phyloP scores from a whole-genome alignment of 1,140 invertebrate genomes.

The Anagrus nilaparvatae region DNA sequence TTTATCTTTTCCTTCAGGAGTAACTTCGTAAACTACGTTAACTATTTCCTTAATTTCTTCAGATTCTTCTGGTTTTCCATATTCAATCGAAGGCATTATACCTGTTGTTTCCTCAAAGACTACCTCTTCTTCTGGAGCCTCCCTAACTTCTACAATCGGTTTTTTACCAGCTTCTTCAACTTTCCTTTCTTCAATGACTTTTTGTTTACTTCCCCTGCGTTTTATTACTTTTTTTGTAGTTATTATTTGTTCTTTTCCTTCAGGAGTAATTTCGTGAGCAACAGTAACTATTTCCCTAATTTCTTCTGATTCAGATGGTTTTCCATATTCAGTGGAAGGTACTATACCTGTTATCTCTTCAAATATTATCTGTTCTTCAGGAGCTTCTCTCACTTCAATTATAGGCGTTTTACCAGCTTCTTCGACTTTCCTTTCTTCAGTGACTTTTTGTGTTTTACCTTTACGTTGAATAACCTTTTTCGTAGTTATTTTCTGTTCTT shows the following conservation, averaged over 20 bases:
- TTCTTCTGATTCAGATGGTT: no score
- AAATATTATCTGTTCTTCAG: no score
- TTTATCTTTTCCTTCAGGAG: no score
- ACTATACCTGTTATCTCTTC: neutral
- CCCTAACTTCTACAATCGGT: slow-evolving; percentile 6
- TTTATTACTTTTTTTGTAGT: slow-evolving; percentile 17
- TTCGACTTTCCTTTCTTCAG: slow-evolving; percentile 14
- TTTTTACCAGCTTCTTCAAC: slow-evolving; percentile 22
- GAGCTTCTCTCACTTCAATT: neutral
- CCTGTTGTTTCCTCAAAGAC: slow-evolving; percentile 8
- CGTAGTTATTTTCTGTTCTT: slow-evolving; percentile 16
- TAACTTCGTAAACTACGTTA: no score
- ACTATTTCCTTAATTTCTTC: no score
- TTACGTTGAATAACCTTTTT: slow-evolving; percentile 15
- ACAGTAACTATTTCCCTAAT: no score
- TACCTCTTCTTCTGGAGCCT: slow-evolving; percentile 12
- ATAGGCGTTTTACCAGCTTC: slow-evolving; percentile 8
- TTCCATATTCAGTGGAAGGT: slow-evolving; percentile 9
- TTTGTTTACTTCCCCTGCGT: slow-evolving; percentile 13
- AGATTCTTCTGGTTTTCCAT: neutral
- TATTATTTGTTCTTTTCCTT: slow-evolving; percentile 12
- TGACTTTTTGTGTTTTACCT: slow-evolving; percentile 15
- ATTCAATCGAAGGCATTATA: neutral
- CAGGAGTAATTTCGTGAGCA: slow-evolving; percentile 16
- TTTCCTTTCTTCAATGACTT: slow-evolving; percentile 16